These are phyloP conservation scores for Serinus canaria DNA, from an alignment of 2,113 vertebrate species.

Conservation along the genomic window DNA sequence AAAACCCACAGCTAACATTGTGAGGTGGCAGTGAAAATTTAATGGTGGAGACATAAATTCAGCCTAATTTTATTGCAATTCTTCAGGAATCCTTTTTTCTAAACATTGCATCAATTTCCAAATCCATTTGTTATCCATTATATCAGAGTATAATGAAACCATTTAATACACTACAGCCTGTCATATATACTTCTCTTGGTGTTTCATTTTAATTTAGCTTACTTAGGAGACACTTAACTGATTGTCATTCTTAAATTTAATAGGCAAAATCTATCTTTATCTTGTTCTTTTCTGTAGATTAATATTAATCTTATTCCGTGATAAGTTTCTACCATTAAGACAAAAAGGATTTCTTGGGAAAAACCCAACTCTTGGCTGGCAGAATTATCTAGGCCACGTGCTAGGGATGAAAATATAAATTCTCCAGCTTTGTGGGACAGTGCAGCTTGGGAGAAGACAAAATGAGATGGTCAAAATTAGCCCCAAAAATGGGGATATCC, in stretches of 20 bases:
- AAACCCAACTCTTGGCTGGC: not conserved
- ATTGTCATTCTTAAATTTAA: constrained; percentile 54
- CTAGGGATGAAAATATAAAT: not conserved
- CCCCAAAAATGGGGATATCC: not conserved
- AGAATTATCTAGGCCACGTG: not conserved
- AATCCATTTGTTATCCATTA: constrained; percentile 56
- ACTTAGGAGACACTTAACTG: constrained; percentile 47
- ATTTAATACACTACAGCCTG: constrained; percentile 57
- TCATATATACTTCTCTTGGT: constrained; percentile 44
- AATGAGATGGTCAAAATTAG: not conserved
- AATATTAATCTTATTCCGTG: constrained; percentile 14
- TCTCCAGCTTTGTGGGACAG: not conserved
- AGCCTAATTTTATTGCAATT: constrained; percentile 42
- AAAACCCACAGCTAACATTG: not conserved
- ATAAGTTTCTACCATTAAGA: constrained; percentile 14
- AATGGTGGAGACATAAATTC: constrained; percentile 39
- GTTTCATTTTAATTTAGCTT: constrained; percentile 59
- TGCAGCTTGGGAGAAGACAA: not conserved
- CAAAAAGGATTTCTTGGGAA: not conserved
- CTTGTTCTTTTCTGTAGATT: constrained; percentile 25
- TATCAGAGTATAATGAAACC: constrained; percentile 62
- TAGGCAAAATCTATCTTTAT: constrained; percentile 55
- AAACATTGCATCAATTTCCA: constrained; percentile 55
- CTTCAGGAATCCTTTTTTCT: constrained; percentile 25
- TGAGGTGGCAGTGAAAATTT: constrained; percentile 10